Percentiles rank a stretch among this genome's conserved stretches.
These are phyloP conservation scores for Eptesicus fuscus DNA, from an alignment of 2,113 vertebrate genomes.

Conservation along the genomic window DNA sequence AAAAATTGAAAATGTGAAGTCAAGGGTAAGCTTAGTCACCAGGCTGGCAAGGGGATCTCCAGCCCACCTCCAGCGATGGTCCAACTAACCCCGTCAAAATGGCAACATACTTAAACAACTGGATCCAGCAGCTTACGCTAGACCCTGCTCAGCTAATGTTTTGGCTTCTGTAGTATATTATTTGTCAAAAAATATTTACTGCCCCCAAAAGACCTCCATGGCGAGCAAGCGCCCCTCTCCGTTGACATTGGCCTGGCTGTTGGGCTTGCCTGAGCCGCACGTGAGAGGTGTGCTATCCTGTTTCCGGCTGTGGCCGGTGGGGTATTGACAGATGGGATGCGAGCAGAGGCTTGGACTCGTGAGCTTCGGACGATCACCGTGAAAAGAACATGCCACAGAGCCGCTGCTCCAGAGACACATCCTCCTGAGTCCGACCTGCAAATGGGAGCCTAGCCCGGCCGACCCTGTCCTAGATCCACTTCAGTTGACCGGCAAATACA, in stretches of 20 bases:
- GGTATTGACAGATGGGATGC: not conserved
- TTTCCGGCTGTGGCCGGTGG: not conserved
- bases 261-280: not conserved
- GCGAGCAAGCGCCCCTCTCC: not conserved
- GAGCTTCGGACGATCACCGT: not conserved
- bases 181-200: conserved; percentile 3
- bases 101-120: not conserved
- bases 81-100: not conserved
- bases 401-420: not conserved
- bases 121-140: not conserved
- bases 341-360: not conserved
- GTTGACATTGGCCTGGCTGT: not conserved
- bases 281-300: not conserved
- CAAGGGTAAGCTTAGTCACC: not conserved
- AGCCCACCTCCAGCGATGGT: accelerated
- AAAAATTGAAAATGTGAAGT: not conserved
- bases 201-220: not conserved
- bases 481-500: not conserved
- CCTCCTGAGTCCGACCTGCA: not conserved
- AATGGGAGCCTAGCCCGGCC: not conserved
- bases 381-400: not conserved
- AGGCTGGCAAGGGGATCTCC: not conserved
- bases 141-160: not conserved
- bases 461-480: not conserved
- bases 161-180: not conserved